Conservation (phyloP, 2,888 invertebrate species). For the Spodoptera littoralis region DNA sequence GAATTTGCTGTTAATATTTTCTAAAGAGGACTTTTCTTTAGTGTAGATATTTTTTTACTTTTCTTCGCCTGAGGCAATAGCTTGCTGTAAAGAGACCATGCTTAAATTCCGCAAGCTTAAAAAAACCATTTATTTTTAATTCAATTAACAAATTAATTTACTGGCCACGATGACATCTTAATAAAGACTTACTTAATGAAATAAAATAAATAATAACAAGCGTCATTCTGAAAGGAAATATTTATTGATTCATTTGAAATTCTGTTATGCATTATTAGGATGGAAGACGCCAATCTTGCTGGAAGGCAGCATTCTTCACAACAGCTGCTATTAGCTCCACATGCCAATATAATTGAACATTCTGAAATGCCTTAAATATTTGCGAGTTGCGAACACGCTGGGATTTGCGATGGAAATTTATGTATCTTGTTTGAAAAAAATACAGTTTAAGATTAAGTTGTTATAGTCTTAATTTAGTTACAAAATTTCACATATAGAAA, state of each 20-base stretch:
- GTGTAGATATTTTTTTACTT: background rate
- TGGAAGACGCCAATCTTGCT: slow-evolving; percentile 69
- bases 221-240: slow-evolving; percentile 21
- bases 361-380: slow-evolving; percentile 75
- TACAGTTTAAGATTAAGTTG: background rate
- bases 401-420: slow-evolving; percentile 15
- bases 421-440: slow-evolving; percentile 2
- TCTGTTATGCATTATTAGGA: slow-evolving; percentile 63
- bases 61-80: too few species aligned
- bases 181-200: background rate
- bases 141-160: too few species aligned
- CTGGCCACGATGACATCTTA: too few species aligned
- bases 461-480: too few species aligned
- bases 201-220: slow-evolving; percentile 20
- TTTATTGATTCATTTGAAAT: slow-evolving; percentile 51
- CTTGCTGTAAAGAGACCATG: too few species aligned
- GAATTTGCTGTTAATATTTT: slow-evolving; percentile 5
- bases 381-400: slow-evolving; percentile 45
- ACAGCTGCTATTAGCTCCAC: slow-evolving; percentile 67
- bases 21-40: slow-evolving; percentile 1
- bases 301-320: slow-evolving; percentile 67
- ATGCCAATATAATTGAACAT: slow-evolving; percentile 79
- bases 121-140: too few species aligned
- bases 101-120: too few species aligned
- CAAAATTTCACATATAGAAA: too few species aligned